Percentiles rank a stretch among this genome's conserved stretches.
phyloP scores from a whole-genome alignment of 23 tunicate species.

The Ascidia mentula region DNA sequence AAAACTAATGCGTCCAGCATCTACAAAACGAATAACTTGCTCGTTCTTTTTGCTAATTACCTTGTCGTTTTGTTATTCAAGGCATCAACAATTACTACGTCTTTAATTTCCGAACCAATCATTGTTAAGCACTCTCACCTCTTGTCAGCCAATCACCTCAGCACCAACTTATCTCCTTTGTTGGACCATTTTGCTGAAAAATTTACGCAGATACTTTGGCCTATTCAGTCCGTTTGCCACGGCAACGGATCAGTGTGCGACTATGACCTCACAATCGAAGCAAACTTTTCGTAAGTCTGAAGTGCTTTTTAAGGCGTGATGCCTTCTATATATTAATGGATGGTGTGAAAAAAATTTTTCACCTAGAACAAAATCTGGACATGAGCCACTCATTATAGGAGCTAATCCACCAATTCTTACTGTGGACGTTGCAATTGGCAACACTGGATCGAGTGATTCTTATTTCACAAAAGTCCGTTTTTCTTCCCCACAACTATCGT shows the following conservation, averaged over 20 bases:
- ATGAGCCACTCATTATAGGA: neutral
- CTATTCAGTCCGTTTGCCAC: neutral
- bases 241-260: neutral
- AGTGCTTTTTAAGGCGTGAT: neutral
- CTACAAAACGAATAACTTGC: too few species aligned
- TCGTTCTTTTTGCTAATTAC: too few species aligned
- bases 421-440: neutral
- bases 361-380: neutral
- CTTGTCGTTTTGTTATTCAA: neutral
- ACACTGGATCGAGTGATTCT: neutral
- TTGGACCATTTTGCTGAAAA: conserved; percentile 11
- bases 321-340: neutral
- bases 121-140: neutral
- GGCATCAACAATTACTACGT: neutral
- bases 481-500: neutral
- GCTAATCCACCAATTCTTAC: neutral
- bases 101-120: neutral
- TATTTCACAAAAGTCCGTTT: neutral
- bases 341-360: too few species aligned
- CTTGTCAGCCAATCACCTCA: neutral
- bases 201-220: neutral
- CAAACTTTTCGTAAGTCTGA: conserved; percentile 23
- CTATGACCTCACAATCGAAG: conserved; percentile 15
- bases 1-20: too few species aligned
- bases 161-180: neutral